Evolutionary conservation across 1,140 invertebrate species (phyloP).

Genomic region (Pygmarrhopalites habei): DNA sequence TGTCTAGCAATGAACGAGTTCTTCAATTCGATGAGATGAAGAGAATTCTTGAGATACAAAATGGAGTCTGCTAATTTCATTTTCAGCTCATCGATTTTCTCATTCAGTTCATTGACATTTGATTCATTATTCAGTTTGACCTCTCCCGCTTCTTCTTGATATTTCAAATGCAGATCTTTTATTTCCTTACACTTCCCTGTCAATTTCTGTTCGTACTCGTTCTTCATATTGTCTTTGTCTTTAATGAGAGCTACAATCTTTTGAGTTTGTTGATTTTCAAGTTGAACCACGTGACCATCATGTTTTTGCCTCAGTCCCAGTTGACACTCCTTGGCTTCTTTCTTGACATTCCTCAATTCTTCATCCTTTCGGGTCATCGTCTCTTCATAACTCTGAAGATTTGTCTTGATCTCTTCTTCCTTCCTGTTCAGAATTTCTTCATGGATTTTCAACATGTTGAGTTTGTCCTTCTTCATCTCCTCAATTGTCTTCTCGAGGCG

Average conservation of each 20-base stretch:
- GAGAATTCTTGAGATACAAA: neutral
- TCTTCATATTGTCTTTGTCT: neutral
- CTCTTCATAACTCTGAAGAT: slow-evolving; percentile 1
- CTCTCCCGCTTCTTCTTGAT: neutral
- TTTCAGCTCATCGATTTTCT: neutral
- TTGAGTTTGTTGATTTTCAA: neutral
- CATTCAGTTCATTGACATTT: slow-evolving; percentile 8
- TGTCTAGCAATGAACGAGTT: slow-evolving; percentile 4
- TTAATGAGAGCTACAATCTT: neutral
- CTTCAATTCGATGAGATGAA: slow-evolving; percentile 5
- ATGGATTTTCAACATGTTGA: neutral
- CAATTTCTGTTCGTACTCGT: neutral
- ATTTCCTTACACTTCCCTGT: neutral
- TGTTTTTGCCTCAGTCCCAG: neutral
- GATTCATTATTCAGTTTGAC: neutral
- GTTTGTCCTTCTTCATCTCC: slow-evolving; percentile 12
- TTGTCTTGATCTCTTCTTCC: neutral
- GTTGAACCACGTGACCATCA: neutral
- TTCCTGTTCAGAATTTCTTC: slow-evolving; percentile 7
- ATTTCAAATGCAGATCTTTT: neutral
- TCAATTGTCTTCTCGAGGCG: slow-evolving; percentile 5
- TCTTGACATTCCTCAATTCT: neutral
- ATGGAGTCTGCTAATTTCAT: neutral
- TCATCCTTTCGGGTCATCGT: neutral
- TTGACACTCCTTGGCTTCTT: neutral